Percentiles rank a stretch among this genome's conserved stretches.
These are phyloP conservation scores for Fregetta grallaria DNA, from an alignment of 2,113 vertebrate species.

Conservation along the genomic window DNA sequence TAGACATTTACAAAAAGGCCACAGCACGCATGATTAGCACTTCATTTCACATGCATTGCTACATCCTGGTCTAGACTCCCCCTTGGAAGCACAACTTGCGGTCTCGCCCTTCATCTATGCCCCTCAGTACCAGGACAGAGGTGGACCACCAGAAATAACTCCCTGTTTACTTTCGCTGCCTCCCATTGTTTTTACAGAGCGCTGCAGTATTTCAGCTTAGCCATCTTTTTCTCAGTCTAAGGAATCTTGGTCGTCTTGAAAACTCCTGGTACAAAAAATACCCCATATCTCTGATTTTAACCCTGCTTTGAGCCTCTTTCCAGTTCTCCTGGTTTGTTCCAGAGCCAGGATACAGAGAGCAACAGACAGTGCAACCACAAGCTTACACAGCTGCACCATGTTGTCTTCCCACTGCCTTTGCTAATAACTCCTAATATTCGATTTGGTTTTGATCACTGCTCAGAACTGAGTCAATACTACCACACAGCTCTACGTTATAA, in stretches of 20 bases:
- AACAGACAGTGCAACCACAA: neutral
- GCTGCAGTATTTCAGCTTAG: neutral
- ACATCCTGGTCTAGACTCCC: neutral
- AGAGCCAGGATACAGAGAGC: neutral
- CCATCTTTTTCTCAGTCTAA: neutral
- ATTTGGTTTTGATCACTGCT: neutral
- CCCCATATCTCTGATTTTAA: neutral
- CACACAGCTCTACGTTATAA: neutral
- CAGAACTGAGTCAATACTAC: neutral
- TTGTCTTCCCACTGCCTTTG: neutral
- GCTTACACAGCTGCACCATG: neutral
- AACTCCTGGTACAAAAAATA: neutral
- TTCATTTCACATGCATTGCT: neutral
- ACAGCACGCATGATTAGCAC: neutral
- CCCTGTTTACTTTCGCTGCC: neutral
- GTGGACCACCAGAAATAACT: neutral
- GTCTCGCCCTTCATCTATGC: neutral
- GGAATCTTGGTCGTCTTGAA: neutral
- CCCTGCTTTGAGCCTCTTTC: neutral
- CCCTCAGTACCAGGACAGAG: neutral
- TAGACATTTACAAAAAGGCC: slow-evolving; percentile 4
- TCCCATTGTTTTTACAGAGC: neutral
- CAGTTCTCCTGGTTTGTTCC: neutral
- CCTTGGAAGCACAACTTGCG: neutral
- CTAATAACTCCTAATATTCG: neutral